Base-by-base conservation (phyloP, 2,797 vertebrate species). In the Psittacula echo region DNA sequence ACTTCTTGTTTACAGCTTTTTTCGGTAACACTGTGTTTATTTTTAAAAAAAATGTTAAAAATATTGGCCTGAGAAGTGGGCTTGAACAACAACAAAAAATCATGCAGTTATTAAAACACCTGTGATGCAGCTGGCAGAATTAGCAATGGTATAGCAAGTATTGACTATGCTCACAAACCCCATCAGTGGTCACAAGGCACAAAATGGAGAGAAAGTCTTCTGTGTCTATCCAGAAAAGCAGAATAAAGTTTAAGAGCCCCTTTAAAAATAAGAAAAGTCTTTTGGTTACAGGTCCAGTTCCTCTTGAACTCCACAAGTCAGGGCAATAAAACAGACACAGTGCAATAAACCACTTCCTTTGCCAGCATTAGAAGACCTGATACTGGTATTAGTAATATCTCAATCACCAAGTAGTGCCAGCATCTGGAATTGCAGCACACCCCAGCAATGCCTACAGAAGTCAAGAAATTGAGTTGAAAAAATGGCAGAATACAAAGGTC, bases 11-110 rank as follows among this genome's bases (percentile, higher is more conserved):
- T 90, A 29, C 26, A 79, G 24, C 7, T 54, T 88, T 79, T 53
- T 61, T 62, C n/a, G 27, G 39, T 60, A 90, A 87, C 7, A 39
- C 6, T 19, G 11, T 86, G 13, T 37, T 94, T 90, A 54, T 45
- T 73, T 91, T 81, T 87, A 51, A 64, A 92, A 58, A 70, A 90
- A 82, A 67, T 67, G 60, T 76, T 90, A 39, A 92, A 91, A 71
- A 67, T 29, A 16, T 71, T 80, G n/a, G 21, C 39, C 23, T 15
- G 42, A 53, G 79, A 85, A 42, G 2, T 70, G 24, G 14, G 14
- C 48, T 93, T 91, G 22, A 84, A 44, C 11, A 87, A 53, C 39
- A 81, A 72, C 44, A 74, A 76, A 51, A 53, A 77, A n/a, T 42
- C 29, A 51, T 66, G 17, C 12, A 9, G 14, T 64, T 89, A 51